Conservation (phyloP, 2,888 invertebrate species). For the Drosophila nigritarsus region DNA sequence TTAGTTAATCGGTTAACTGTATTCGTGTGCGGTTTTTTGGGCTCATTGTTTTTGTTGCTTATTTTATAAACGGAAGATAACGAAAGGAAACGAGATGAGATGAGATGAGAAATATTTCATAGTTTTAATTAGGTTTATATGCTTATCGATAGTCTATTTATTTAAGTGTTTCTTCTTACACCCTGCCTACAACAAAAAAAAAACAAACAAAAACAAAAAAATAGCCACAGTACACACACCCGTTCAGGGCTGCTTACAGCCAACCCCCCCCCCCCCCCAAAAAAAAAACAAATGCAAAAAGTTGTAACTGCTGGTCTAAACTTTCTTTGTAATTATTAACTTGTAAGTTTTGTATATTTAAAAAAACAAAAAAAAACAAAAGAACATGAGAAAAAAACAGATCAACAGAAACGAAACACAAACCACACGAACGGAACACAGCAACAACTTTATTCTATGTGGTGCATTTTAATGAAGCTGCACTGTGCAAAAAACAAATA, state of each 20-base stretch:
- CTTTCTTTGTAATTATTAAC: constrained; percentile 73
- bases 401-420: constrained; percentile 20
- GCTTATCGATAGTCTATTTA: constrained; percentile 65
- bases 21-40: constrained; percentile 42
- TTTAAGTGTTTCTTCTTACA: constrained; percentile 66
- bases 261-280: no score
- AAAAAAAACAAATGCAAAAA: constrained; percentile 10
- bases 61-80: constrained; percentile 66
- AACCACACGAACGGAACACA: constrained; percentile 10
- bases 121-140: constrained; percentile 63
- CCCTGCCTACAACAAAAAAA: constrained; percentile 30
- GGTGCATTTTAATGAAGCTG: constrained; percentile 18
- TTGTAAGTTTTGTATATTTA: constrained; percentile 61
- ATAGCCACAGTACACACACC: constrained; percentile 35
- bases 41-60: constrained; percentile 81
- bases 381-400: constrained; percentile 5
- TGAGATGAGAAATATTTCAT: constrained; percentile 66
- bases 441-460: constrained; percentile 11
- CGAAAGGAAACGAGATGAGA: background rate
- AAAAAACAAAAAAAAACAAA: constrained; percentile 12
- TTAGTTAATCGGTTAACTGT: constrained; percentile 16
- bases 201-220: background rate
- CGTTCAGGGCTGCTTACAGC: constrained; percentile 1
- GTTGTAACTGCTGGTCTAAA: constrained; percentile 51
- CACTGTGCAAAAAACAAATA: constrained; percentile 17